These are phyloP conservation scores for Ophthalmolycus amberensis DNA, from an alignment of 2,113 vertebrate genomes.

Conservation along the genomic window DNA sequence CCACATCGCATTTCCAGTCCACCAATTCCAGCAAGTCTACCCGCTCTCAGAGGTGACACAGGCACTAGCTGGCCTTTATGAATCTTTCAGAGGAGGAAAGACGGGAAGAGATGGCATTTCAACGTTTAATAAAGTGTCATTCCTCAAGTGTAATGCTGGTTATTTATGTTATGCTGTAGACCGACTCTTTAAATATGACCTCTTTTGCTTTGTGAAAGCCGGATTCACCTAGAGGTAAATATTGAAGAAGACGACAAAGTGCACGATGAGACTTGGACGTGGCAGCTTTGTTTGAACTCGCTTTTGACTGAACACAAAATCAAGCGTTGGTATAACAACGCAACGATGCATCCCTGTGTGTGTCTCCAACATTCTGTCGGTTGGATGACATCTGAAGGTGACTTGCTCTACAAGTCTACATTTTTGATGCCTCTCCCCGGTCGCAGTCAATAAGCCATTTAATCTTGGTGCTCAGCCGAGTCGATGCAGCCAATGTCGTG, in stretches of 20 bases:
- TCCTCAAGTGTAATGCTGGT: slow-evolving; percentile 34
- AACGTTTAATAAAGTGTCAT: slow-evolving; percentile 55
- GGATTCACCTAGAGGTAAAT: slow-evolving; percentile 23
- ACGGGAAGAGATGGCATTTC: slow-evolving; percentile 56
- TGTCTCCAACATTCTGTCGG: slow-evolving; percentile 39
- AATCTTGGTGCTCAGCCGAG: slow-evolving; percentile 77
- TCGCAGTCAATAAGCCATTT: slow-evolving; percentile 86
- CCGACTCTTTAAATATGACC: slow-evolving; percentile 44
- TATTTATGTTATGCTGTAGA: slow-evolving; percentile 19
- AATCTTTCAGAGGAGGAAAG: slow-evolving; percentile 60
- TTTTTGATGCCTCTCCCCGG: slow-evolving; percentile 72
- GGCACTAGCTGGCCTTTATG: slow-evolving; percentile 76
- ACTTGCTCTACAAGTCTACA: slow-evolving; percentile 68
- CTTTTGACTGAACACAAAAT: slow-evolving; percentile 23
- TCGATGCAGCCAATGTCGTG: slow-evolving; percentile 78
- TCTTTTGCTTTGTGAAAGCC: slow-evolving; percentile 22
- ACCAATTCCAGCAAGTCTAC: slow-evolving; percentile 37
- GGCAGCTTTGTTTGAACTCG: slow-evolving; percentile 31
- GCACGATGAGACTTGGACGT: neutral
- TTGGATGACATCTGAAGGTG: slow-evolving; percentile 82
- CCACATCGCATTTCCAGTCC: slow-evolving; percentile 50
- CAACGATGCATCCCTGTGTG: slow-evolving; percentile 18
- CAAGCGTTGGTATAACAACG: slow-evolving; percentile 24
- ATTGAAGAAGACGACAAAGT: slow-evolving; percentile 21
- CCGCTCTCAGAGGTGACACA: slow-evolving; percentile 60